These are phyloP conservation scores for Drosophila robusta DNA, from an alignment of 2,888 invertebrate species.

Conservation along the genomic window DNA sequence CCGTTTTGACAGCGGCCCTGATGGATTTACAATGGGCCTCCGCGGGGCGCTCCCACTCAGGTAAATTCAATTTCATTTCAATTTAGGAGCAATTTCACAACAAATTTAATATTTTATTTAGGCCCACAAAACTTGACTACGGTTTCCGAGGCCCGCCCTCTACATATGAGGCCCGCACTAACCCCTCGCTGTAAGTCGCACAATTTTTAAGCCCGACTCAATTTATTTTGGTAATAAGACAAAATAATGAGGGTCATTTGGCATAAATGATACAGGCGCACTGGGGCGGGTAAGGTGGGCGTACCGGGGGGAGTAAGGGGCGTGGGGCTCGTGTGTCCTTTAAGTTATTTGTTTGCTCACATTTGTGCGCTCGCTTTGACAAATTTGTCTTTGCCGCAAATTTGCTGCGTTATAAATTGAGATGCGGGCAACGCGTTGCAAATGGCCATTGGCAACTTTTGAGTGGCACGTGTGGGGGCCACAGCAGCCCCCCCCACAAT, in stretches of 20 bases:
- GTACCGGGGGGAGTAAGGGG: slow-evolving; percentile 15
- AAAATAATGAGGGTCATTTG: slow-evolving; percentile 81
- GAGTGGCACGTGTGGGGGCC: slow-evolving; percentile 17
- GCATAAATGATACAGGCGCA: slow-evolving; percentile 69
- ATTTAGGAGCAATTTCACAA: slow-evolving; percentile 59
- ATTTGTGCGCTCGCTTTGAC: slow-evolving; percentile 59
- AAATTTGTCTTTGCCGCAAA: slow-evolving; percentile 69
- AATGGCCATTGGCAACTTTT: slow-evolving; percentile 47
- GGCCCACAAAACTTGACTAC: slow-evolving; percentile 9
- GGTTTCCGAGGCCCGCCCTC: not conserved
- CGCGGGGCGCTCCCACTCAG: slow-evolving; percentile 38
- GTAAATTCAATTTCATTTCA: slow-evolving; percentile 75
- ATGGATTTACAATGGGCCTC: slow-evolving; percentile 61
- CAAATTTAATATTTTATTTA: slow-evolving; percentile 65
- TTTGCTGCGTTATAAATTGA: slow-evolving; percentile 61
- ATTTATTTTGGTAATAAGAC: slow-evolving; percentile 79
- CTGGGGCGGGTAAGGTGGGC: not conserved
- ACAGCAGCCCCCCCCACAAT: not conserved
- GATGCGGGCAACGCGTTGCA: slow-evolving; percentile 50
- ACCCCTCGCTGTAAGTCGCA: not conserved
- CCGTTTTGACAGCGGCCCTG: slow-evolving; percentile 56
- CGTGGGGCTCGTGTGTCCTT: slow-evolving; percentile 46
- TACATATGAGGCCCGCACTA: slow-evolving; percentile 38
- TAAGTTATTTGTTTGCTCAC: slow-evolving; percentile 68
- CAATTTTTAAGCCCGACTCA: slow-evolving; percentile 76